Conservation (phyloP, 1,140 invertebrate genomes). For the Oscheius sp. region DNA sequence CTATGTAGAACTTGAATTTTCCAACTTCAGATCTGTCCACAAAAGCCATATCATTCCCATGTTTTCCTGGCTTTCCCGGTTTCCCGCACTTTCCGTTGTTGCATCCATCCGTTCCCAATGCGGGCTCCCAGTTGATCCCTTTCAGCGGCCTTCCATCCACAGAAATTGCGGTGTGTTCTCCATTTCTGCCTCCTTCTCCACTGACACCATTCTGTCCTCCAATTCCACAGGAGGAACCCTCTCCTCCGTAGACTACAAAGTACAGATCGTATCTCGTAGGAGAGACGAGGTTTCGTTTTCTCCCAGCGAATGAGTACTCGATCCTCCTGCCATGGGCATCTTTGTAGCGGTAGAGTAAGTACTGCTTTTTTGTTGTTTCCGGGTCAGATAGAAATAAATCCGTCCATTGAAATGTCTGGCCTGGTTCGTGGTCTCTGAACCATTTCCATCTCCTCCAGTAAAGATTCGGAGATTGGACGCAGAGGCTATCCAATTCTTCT, state of each 20-base stretch:
- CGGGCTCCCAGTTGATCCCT: background rate
- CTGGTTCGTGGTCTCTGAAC: too few relatives aligned
- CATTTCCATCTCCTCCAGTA: too few relatives aligned
- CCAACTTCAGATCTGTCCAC: background rate
- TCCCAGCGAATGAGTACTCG: background rate
- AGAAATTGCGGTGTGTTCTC: background rate
- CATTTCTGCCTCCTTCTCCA: conserved; percentile 11
- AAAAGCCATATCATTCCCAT: conserved; percentile 5
- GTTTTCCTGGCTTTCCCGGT: conserved; percentile 2
- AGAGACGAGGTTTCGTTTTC: too few relatives aligned
- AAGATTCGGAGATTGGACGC: too few relatives aligned
- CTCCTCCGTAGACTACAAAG: background rate
- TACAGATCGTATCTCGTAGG: conserved; percentile 10
- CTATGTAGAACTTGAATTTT: too few relatives aligned
- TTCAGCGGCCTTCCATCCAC: too few relatives aligned
- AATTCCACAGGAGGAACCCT: background rate
- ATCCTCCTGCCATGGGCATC: background rate
- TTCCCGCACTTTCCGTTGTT: background rate
- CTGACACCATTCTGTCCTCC: conserved; percentile 17
- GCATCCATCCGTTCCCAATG: too few relatives aligned
- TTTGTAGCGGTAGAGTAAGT: too few relatives aligned
- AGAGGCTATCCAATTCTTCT: too few relatives aligned
- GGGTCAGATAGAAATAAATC: too few relatives aligned
- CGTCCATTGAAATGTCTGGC: too few relatives aligned
- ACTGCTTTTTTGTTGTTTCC: too few relatives aligned